Base-by-base conservation (phyloP, 2,888 invertebrate species). In the Cepaea hortensis region DNA sequence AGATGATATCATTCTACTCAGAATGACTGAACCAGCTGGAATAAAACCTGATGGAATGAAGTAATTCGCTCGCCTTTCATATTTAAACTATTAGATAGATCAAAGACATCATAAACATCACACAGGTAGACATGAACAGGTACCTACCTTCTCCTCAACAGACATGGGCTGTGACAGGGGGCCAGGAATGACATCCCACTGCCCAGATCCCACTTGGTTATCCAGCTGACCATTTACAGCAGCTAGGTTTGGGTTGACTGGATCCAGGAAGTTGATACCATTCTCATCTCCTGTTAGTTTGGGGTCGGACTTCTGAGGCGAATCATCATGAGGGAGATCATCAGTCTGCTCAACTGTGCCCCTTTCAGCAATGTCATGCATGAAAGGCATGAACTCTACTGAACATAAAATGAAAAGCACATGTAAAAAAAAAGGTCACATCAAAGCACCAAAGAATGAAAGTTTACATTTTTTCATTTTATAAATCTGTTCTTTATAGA, bases 111-210 rank as follows among this genome's bases (percentile, higher is more conserved):
- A 55, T 55, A 11, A 55, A 55, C 7, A 11, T 55, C 7, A 55
- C 55, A 55, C 55, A 55, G 55, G 55, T 55, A 55, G 11, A 55
- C 55, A 55, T 11, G 3, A 75, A 48, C 77, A 20, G 55, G n/a
- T 18, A 35, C 77, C 23, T 7, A 84, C 87, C 84, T 87, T 84
- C 65, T 84, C 87, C 35, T 87, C 87, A 50, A 87, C 87, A 55
- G 87, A 87, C 87, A 87, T 87, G n/a, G 87, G 87, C 76, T 87
- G 87, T n/a, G 84, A 87, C 46, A 87, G 80, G n/a, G 72, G 50
- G 15, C 84, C 84, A 73, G 84, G 84, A 6, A 87, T 61, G 15
- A 87, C 50, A 23, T 80, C 81, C n/a, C 50, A 48, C 72, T 84
- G 84, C 5, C 87, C 87, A n/a, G 68, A 48, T 23, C 81, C 61